Percentiles rank a stretch among this genome's conserved stretches.
phyloP scores from a whole-genome alignment of 2,888 invertebrate species.

The Drosophila meridiana region DNA sequence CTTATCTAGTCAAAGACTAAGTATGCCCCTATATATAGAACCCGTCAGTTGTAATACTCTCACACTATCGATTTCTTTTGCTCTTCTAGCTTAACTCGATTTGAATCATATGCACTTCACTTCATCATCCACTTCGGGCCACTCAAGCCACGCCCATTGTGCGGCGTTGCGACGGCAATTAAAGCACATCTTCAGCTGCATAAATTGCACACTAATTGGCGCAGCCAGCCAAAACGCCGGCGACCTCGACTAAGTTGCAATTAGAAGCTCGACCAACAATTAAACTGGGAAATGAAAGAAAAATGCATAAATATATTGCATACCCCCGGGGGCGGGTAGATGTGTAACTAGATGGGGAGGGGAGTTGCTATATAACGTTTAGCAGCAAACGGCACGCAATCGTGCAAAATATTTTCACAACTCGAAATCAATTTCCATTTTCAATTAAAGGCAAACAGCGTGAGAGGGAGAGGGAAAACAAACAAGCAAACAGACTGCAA shows the following conservation, averaged over 20 bases:
- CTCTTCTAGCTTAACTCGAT: not conserved
- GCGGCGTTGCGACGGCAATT: conserved; percentile 38
- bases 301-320: conserved; percentile 11
- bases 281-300: conserved; percentile 24
- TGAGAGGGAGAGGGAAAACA: not conserved
- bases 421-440: conserved; percentile 53
- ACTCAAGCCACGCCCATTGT: conserved; percentile 15
- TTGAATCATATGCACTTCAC: conserved; percentile 16
- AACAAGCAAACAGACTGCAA: conserved; percentile 23
- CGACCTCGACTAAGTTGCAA: conserved; percentile 56
- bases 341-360: not conserved
- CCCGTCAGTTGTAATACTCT: not conserved
- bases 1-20: not conserved
- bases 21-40: not conserved
- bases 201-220: conserved; percentile 55
- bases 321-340: not conserved
- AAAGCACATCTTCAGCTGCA: conserved; percentile 55
- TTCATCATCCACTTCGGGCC: conserved; percentile 6
- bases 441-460: conserved; percentile 44
- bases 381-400: conserved; percentile 26
- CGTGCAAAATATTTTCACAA: conserved; percentile 28
- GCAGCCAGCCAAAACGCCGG: conserved; percentile 7
- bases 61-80: conserved; percentile 1
- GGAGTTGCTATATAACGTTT: not conserved
- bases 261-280: conserved; percentile 66